A percentile compares a stretch with the other conserved stretches of the same genome.
These are phyloP conservation scores for Leptothorax acervorum DNA, from an alignment of 2,888 invertebrate species.

Conservation along the genomic window DNA sequence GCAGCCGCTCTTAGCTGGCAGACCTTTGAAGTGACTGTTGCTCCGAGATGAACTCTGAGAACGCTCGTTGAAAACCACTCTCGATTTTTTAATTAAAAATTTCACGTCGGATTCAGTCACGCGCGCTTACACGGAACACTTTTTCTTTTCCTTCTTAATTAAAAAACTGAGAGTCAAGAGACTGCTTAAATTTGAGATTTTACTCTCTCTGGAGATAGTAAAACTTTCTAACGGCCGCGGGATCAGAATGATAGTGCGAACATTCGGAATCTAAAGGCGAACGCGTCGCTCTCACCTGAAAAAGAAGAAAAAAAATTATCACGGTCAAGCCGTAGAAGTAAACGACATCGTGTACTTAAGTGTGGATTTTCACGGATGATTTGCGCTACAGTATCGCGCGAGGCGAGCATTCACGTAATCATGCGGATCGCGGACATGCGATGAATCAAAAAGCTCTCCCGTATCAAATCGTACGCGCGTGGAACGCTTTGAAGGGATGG, in stretches of 20 bases:
- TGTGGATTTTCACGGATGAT: slow-evolving; percentile 20
- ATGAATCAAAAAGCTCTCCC: slow-evolving; percentile 4
- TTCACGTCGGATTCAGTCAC: neutral
- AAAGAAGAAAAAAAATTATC: slow-evolving; percentile 22
- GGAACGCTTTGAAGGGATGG: slow-evolving; percentile 22
- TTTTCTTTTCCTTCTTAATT: neutral
- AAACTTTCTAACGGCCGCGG: slow-evolving; percentile 23
- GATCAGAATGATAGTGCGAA: neutral
- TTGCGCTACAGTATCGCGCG: neutral
- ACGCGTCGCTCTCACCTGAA: slow-evolving; percentile 7
- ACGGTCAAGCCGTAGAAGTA: neutral
- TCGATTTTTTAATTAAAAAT: neutral
- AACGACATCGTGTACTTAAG: neutral
- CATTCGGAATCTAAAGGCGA: slow-evolving; percentile 12
- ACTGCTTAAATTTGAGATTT: slow-evolving; percentile 18
- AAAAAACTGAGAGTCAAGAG: neutral
- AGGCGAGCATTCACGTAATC: slow-evolving; percentile 20
- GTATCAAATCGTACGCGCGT: neutral
- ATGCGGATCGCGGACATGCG: neutral
- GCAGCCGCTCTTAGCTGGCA: neutral
- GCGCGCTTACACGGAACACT: no score
- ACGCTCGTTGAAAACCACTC: neutral
- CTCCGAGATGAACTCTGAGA: neutral
- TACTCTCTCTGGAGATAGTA: neutral
- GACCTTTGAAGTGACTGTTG: neutral